These are phyloP conservation scores for Anoplius nigerrimus DNA, from an alignment of 2,888 invertebrate species.

Conservation along the genomic window DNA sequence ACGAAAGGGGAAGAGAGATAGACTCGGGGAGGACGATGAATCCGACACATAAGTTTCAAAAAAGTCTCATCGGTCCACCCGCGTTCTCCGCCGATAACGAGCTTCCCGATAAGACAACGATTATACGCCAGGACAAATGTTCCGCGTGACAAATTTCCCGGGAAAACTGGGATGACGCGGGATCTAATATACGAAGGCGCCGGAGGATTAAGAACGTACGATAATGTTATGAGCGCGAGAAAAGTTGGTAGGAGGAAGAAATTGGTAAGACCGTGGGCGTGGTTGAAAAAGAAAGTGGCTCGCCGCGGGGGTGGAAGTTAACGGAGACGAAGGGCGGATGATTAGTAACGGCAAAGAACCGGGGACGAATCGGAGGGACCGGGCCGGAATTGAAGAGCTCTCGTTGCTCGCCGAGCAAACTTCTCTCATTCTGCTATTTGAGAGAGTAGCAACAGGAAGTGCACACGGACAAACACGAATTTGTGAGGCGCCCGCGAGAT, in stretches of 20 bases:
- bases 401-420: slow-evolving; percentile 19
- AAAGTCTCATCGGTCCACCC: too few relatives aligned
- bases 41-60: too few relatives aligned
- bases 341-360: slow-evolving; percentile 33
- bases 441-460: background rate
- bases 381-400: slow-evolving; percentile 18
- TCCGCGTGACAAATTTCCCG: slow-evolving; percentile 24
- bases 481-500: slow-evolving; percentile 1
- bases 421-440: background rate
- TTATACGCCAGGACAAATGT: background rate
- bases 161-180: too few relatives aligned
- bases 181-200: too few relatives aligned
- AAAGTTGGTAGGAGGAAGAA: background rate
- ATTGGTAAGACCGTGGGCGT: background rate
- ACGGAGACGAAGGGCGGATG: slow-evolving; percentile 4
- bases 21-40: too few relatives aligned
- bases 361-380: slow-evolving; percentile 4
- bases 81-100: too few relatives aligned
- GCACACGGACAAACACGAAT: background rate
- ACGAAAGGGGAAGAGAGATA: too few relatives aligned
- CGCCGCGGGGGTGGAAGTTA: background rate
- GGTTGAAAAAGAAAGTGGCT: background rate
- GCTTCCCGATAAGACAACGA: too few relatives aligned
- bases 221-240: background rate
- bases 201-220: background rate